phyloP scores from a whole-genome alignment of 2,888 invertebrate species.

The Lutraria lutraria region DNA sequence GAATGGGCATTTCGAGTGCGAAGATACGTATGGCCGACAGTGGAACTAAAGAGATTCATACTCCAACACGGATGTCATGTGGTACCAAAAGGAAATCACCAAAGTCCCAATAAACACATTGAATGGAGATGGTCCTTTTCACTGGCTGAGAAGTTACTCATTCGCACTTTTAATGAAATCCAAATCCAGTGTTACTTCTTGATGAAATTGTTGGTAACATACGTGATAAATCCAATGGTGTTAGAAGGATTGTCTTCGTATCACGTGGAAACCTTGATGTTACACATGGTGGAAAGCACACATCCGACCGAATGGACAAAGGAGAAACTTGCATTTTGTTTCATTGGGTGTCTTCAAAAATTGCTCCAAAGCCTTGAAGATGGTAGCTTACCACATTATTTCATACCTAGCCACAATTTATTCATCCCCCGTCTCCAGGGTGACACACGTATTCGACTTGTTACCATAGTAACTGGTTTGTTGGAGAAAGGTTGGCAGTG shows the following conservation, averaged over 20 bases:
- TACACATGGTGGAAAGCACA: slow-evolving; percentile 68
- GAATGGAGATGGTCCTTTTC: slow-evolving; percentile 71
- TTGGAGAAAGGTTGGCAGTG: slow-evolving; percentile 68
- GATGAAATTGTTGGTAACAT: slow-evolving; percentile 61
- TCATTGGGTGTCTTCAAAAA: slow-evolving; percentile 62
- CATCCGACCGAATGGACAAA: slow-evolving; percentile 67
- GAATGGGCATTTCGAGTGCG: slow-evolving; percentile 68
- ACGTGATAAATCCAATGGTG: slow-evolving; percentile 65
- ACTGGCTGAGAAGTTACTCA: slow-evolving; percentile 63
- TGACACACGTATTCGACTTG: slow-evolving; percentile 59
- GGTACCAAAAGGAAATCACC: slow-evolving; percentile 63
- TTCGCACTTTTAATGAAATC: slow-evolving; percentile 63
- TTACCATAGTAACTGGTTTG: slow-evolving; percentile 41
- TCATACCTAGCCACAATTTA: slow-evolving; percentile 65
- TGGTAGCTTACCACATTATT: slow-evolving; percentile 64
- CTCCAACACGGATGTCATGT: slow-evolving; percentile 69
- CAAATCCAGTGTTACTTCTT: slow-evolving; percentile 68
- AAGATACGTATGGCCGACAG: slow-evolving; percentile 65
- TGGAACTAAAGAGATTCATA: slow-evolving; percentile 67
- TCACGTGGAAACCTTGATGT: slow-evolving; percentile 67
- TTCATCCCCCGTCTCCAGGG: slow-evolving; percentile 63
- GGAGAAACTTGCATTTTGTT: slow-evolving; percentile 61
- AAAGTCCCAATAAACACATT: slow-evolving; percentile 67
- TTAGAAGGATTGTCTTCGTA: slow-evolving; percentile 63
- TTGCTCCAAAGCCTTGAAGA: slow-evolving; percentile 64